phyloP scores from a whole-genome alignment of 2,113 vertebrate species.

The Gila orcuttii region DNA sequence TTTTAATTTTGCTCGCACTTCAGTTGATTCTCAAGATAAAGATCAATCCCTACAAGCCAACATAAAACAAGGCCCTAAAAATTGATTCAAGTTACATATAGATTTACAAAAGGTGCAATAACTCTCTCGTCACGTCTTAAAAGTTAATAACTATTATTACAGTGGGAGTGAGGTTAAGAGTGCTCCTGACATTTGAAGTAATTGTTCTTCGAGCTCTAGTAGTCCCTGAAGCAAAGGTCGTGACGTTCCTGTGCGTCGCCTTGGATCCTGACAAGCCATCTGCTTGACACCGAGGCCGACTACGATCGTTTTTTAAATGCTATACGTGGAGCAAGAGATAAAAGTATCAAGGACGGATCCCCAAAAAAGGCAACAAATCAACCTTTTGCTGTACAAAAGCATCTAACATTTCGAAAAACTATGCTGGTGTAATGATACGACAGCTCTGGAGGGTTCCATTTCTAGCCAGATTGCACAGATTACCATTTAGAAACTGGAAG shows the following conservation, averaged over 20 bases:
- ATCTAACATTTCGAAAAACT: not conserved
- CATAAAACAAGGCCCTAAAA: constrained; percentile 16
- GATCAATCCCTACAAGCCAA: not conserved
- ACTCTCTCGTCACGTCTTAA: not conserved
- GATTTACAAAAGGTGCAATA: not conserved
- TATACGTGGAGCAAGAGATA: not conserved
- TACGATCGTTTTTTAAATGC: not conserved
- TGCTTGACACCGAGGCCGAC: constrained; percentile 7
- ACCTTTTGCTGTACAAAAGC: not conserved
- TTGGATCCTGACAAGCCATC: constrained; percentile 24
- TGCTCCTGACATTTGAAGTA: constrained; percentile 32
- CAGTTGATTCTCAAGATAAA: not conserved
- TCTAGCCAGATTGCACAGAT: constrained; percentile 39
- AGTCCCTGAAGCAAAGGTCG: constrained; percentile 32
- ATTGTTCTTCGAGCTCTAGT: constrained; percentile 23
- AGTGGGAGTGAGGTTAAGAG: constrained; percentile 5
- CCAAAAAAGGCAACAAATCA: not conserved
- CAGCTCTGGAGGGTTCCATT: constrained; percentile 1
- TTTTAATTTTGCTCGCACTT: constrained; percentile 3
- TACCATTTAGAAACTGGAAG: constrained; percentile 46
- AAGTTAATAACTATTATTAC: constrained; percentile 31
- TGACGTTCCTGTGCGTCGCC: constrained; percentile 32
- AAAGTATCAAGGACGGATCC: not conserved
- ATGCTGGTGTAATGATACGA: not conserved
- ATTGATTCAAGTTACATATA: not conserved